Percentiles rank a stretch among this genome's conserved stretches.
These are phyloP conservation scores for Cettia cetti DNA, from an alignment of 2,113 vertebrate genomes.

Conservation along the genomic window DNA sequence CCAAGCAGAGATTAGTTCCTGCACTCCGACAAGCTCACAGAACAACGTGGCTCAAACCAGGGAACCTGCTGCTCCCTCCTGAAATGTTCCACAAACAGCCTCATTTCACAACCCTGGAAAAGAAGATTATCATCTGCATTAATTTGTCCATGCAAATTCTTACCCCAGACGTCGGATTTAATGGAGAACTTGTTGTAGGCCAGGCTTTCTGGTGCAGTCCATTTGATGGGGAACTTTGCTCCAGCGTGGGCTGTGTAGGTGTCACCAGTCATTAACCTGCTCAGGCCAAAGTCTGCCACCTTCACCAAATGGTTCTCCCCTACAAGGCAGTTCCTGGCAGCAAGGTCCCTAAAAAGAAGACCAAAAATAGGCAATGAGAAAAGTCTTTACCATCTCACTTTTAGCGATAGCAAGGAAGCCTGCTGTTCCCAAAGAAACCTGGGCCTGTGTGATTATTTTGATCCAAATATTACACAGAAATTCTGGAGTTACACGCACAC, in stretches of 20 bases:
- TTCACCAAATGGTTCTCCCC: slow-evolving; percentile 99
- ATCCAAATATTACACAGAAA: background rate
- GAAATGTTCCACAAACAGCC: background rate
- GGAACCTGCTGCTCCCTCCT: background rate
- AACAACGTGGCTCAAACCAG: background rate
- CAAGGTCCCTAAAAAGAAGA: slow-evolving; percentile 83
- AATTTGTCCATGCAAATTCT: slow-evolving; percentile 22
- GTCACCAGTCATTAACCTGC: slow-evolving; percentile 94
- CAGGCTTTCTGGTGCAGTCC: slow-evolving; percentile 96
- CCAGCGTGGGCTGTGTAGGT: slow-evolving; percentile 95
- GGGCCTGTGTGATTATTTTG: slow-evolving; percentile 4
- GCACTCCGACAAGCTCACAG: background rate
- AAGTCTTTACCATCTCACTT: background rate
- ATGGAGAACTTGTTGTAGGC: slow-evolving; percentile 99
- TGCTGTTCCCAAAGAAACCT: background rate
- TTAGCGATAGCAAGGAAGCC: background rate
- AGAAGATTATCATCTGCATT: background rate
- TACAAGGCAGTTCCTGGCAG: slow-evolving; percentile 97
- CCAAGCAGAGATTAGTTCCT: background rate
- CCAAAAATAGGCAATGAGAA: background rate
- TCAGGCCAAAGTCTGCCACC: slow-evolving; percentile 97
- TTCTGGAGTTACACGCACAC: background rate
- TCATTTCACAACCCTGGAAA: background rate
- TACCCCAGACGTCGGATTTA: slow-evolving; percentile 98
- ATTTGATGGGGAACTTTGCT: slow-evolving; percentile 98